A percentile compares a stretch with the other conserved stretches of the same genome.
These are phyloP conservation scores for Malurus splendens DNA, from an alignment of 2,797 vertebrate species.

Conservation along the genomic window DNA sequence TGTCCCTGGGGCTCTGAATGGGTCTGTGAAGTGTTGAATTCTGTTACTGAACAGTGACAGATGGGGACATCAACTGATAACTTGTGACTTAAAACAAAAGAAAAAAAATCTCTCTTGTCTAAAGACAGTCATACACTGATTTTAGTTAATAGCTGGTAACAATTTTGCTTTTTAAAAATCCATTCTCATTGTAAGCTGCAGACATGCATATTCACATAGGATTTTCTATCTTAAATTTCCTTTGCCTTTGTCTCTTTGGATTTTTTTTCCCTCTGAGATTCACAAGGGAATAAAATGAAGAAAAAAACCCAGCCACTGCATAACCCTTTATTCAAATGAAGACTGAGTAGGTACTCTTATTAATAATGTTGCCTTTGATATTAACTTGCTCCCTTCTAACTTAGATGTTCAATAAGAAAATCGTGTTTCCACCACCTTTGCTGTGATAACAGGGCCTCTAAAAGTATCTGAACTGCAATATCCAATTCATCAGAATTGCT, in stretches of 20 bases:
- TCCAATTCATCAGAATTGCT: neutral
- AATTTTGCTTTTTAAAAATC: neutral
- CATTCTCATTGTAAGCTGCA: neutral
- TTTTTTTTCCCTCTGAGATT: neutral
- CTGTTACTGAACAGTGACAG: neutral
- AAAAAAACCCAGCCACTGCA: neutral
- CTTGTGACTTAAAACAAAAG: neutral
- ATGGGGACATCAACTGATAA: neutral
- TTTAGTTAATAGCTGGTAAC: neutral
- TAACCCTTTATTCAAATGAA: constrained; percentile 22
- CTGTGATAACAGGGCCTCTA: neutral
- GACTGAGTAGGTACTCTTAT: neutral
- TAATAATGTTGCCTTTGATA: constrained; percentile 33
- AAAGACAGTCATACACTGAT: neutral
- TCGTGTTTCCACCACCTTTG: neutral
- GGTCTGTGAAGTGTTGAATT: neutral
- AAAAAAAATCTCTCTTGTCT: neutral
- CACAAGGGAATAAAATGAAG: neutral
- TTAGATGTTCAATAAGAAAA: neutral
- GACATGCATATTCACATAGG: neutral
- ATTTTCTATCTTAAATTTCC: neutral
- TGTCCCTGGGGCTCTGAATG: neutral
- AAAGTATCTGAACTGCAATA: neutral
- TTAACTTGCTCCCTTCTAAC: neutral
- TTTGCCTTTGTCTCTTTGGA: neutral